Evolutionary conservation across 2,888 invertebrate species (phyloP), one percentile per base, ranked within the genome.

Genomic region (Acronicta aceris): DNA sequence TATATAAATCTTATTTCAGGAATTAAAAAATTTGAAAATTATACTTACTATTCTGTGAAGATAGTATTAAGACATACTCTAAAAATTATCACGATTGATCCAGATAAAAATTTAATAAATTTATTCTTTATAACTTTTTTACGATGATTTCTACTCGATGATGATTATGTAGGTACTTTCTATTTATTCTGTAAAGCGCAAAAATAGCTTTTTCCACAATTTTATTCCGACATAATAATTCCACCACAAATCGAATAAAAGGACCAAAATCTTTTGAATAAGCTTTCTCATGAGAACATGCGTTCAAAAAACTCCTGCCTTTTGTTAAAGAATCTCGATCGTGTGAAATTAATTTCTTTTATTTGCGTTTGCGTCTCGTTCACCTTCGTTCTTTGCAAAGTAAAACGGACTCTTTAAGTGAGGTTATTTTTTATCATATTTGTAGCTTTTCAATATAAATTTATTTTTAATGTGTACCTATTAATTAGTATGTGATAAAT

Each of bases 231-330:
- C 38, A 13, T 13, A 38, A 38, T 38, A 38, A n/a, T n/a, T n/a
- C 38, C 13, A 38, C n/a, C 38, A 56, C 36, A 60, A 57, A 51
- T 2, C 6, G 30, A 59, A 66, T 48, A 58, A 55, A 67, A 65
- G n/a, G 55, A 65, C 66, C 59, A 59, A 64, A 48, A 55, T 59
- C 58, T 59, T 62, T 64, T 57, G 53, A 64, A 59, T 54, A 46
- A 64, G 50, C 53, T 62, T 77, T 79, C 75, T 73, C 78, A 75
- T 65, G 79, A 65, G 70, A 73, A 69, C 62, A 54, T 16, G 41
- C 54, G 54, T 67, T 55, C 47, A 52, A 63, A 21, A 57, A 68
- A 57, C 57, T 65, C 52, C 58, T 51, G 62, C 52, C 62, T 72
- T 74, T 76, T 76, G 76, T 76, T 63, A 36, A 48, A 45, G 33